Conservation (phyloP, 2,888 invertebrate genomes). For the Megamerina dolium region DNA sequence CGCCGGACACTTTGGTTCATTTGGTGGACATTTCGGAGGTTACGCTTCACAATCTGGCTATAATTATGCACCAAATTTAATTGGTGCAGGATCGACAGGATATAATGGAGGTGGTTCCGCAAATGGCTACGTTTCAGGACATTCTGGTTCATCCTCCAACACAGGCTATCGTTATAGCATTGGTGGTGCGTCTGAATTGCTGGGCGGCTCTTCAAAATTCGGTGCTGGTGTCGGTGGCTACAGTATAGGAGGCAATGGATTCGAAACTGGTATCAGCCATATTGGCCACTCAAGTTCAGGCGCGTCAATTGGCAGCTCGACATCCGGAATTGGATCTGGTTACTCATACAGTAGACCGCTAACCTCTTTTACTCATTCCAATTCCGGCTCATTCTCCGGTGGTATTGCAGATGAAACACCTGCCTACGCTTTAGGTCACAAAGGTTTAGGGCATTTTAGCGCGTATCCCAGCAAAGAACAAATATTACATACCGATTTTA, state of each 20-base stretch:
- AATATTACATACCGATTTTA: slow-evolving; percentile 34
- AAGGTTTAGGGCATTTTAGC: slow-evolving; percentile 43
- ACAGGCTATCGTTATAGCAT: neutral
- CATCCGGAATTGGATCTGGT: slow-evolving; percentile 10
- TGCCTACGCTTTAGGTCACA: slow-evolving; percentile 42
- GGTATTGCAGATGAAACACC: slow-evolving; percentile 25
- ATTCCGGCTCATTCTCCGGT: slow-evolving; percentile 1
- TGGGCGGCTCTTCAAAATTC: neutral
- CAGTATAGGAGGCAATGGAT: neutral
- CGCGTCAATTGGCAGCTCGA: slow-evolving; percentile 7
- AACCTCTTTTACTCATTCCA: too few relatives aligned
- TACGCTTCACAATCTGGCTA: slow-evolving; percentile 12
- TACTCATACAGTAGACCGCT: too few relatives aligned
- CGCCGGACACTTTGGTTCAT: too few relatives aligned
- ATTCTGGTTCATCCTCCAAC: neutral
- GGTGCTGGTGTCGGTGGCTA: neutral
- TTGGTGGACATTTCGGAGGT: too few relatives aligned
- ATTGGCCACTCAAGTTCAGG: slow-evolving; percentile 2
- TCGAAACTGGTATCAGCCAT: slow-evolving; percentile 2
- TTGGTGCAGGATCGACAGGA: slow-evolving; percentile 4
- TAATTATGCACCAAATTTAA: slow-evolving; percentile 4
- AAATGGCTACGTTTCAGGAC: neutral
- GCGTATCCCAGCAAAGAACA: slow-evolving; percentile 40
- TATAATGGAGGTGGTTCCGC: slow-evolving; percentile 14
- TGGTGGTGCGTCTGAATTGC: neutral